Conservation (phyloP, 2,888 invertebrate genomes). For the Blastobasis adustella region DNA sequence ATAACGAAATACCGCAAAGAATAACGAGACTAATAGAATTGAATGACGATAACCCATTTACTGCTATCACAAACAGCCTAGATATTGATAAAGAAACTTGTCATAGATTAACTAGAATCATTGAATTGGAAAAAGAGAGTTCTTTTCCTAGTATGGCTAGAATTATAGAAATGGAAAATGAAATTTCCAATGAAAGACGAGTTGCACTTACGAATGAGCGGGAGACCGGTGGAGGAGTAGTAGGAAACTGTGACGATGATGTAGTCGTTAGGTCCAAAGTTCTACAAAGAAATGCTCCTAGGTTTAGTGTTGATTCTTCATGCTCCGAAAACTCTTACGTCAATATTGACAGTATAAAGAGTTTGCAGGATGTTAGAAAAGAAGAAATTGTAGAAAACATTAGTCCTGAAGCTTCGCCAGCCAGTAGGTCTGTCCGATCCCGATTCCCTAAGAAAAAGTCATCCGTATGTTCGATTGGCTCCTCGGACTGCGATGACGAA, state of each 20-base stretch:
- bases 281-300: conserved; percentile 56
- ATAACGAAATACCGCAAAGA: conserved; percentile 50
- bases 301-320: conserved; percentile 71
- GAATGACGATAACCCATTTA: conserved; percentile 57
- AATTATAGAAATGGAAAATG: conserved; percentile 71
- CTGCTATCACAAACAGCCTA: conserved; percentile 43
- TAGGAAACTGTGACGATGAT: conserved; percentile 49
- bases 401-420: conserved; percentile 46
- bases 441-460: conserved; percentile 67
- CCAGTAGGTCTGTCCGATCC: conserved; percentile 53
- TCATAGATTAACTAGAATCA: conserved; percentile 54
- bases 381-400: conserved; percentile 48
- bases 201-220: conserved; percentile 67
- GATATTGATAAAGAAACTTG: conserved; percentile 47
- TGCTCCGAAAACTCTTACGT: conserved; percentile 75
- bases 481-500: conserved; percentile 70
- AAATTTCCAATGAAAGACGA: conserved; percentile 65
- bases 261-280: conserved; percentile 53
- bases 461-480: conserved; percentile 70
- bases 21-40: conserved; percentile 61
- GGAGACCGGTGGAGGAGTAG: conserved; percentile 58
- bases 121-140: conserved; percentile 57
- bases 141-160: conserved; percentile 64
- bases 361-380: conserved; percentile 70
- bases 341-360: conserved; percentile 69